These are phyloP conservation scores for Rhabdomys pumilio DNA, from an alignment of 2,797 vertebrate species.

Conservation along the genomic window DNA sequence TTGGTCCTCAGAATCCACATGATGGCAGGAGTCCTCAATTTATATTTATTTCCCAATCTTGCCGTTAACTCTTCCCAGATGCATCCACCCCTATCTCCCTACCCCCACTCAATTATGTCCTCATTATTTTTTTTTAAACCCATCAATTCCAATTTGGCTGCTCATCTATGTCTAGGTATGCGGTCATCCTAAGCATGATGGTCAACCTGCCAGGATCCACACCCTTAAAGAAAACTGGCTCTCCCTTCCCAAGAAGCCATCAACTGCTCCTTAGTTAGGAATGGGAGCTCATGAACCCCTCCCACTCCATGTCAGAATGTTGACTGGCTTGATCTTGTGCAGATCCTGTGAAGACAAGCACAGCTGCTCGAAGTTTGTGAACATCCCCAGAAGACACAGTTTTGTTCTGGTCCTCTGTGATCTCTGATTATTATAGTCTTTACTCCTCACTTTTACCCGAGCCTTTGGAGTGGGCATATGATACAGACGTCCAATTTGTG, in stretches of 20 bases:
- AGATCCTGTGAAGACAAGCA: not conserved
- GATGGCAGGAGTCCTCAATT: not conserved
- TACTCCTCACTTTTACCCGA: not conserved
- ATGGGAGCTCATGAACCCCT: not conserved
- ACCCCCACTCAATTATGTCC: not conserved
- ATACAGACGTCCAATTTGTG: not conserved
- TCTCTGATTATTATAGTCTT: not conserved
- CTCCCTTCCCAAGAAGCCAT: not conserved
- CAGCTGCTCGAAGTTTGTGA: not conserved
- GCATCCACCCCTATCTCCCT: not conserved
- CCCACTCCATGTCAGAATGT: not conserved
- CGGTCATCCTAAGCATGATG: not conserved
- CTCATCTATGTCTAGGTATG: not conserved
- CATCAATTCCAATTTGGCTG: not conserved
- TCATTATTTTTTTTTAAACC: not conserved
- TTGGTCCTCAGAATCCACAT: not conserved
- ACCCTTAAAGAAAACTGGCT: not conserved
- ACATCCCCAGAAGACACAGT: not conserved
- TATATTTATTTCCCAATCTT: not conserved
- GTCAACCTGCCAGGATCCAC: not conserved
- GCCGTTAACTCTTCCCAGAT: not conserved
- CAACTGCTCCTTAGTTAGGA: not conserved
- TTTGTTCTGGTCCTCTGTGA: not conserved
- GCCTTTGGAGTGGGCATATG: not conserved
- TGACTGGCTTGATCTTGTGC: not conserved